Conservation (phyloP, 1,140 invertebrate genomes). For the Notospermus geniculatus region DNA sequence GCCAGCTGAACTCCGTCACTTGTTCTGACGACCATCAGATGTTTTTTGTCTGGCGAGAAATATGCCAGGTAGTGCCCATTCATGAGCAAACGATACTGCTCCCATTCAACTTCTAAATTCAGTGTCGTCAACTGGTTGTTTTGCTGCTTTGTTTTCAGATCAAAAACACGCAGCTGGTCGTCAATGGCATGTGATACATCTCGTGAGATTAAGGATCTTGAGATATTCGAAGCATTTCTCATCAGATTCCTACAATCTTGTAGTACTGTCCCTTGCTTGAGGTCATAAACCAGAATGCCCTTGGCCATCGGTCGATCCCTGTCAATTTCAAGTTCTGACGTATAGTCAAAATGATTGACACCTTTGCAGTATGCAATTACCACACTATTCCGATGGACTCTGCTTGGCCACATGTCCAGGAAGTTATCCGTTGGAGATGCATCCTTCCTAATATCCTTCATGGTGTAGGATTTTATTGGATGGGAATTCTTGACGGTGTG, state of each 20-base stretch:
- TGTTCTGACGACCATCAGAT: slow-evolving; percentile 10
- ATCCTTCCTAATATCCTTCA: slow-evolving; percentile 24
- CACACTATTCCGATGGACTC: slow-evolving; percentile 19
- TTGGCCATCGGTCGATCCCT: slow-evolving; percentile 28
- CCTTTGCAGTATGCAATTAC: slow-evolving; percentile 37
- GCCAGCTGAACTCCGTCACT: slow-evolving; percentile 18
- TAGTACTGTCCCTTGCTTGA: slow-evolving; percentile 27
- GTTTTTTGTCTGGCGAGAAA: slow-evolving; percentile 12
- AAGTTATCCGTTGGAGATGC: slow-evolving; percentile 30
- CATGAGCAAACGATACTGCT: background rate
- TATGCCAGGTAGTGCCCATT: slow-evolving; percentile 13
- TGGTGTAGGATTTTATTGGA: background rate
- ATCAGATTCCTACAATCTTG: slow-evolving; percentile 30
- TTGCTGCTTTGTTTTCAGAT: slow-evolving; percentile 9
- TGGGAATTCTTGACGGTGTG: background rate
- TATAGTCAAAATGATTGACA: slow-evolving; percentile 26
- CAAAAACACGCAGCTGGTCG: slow-evolving; percentile 29
- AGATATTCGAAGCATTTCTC: slow-evolving; percentile 23
- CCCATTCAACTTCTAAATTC: background rate
- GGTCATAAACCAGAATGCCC: slow-evolving; percentile 36
- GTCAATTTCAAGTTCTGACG: slow-evolving; percentile 27
- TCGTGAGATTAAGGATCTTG: slow-evolving; percentile 23
- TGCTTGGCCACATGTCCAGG: slow-evolving; percentile 24
- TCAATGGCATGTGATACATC: slow-evolving; percentile 27
- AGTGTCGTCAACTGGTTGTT: background rate